phyloP scores from a whole-genome alignment of 2,888 invertebrate genomes.

The Xylota segnis region DNA sequence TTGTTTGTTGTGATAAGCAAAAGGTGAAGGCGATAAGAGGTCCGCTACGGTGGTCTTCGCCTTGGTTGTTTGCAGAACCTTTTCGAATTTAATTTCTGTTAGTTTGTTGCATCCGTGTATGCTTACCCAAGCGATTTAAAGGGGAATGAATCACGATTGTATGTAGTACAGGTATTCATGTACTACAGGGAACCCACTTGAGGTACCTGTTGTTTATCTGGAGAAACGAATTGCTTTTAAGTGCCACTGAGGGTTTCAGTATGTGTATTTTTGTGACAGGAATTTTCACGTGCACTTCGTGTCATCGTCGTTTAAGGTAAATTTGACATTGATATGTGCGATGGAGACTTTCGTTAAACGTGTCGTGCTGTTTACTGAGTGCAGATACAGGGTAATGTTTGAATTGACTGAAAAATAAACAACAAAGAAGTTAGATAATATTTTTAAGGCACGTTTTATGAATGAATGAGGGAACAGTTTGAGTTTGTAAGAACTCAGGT shows the following conservation, averaged over 20 bases:
- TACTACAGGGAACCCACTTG: conserved; percentile 23
- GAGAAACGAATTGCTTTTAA: conserved; percentile 65
- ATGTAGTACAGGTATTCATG: conserved; percentile 11
- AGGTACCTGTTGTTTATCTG: conserved; percentile 70
- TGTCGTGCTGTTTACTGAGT: conserved; percentile 70
- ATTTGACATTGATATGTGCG: conserved; percentile 67
- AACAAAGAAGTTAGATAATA: conserved; percentile 60
- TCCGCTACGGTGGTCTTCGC: conserved; percentile 63
- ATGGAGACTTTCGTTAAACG: conserved; percentile 46
- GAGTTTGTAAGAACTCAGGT: conserved; percentile 21
- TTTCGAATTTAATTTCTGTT: conserved; percentile 34
- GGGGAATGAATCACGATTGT: conserved; percentile 59
- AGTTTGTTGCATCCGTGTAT: conserved; percentile 42
- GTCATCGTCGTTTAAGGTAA: conserved; percentile 63
- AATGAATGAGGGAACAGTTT: conserved; percentile 34
- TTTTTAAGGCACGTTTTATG: conserved; percentile 40
- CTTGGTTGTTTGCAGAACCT: conserved; percentile 66
- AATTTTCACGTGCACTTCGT: conserved; percentile 65
- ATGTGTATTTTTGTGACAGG: conserved; percentile 29
- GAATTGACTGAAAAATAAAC: conserved; percentile 46
- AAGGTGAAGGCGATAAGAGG: conserved; percentile 66
- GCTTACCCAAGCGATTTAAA: conserved; percentile 42
- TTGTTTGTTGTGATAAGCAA: conserved; percentile 75
- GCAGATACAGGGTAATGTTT: conserved; percentile 50
- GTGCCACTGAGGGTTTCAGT: conserved; percentile 65